Percentiles rank a stretch among this genome's conserved stretches.
phyloP scores from a whole-genome alignment of 37 sponge, comb jelly and placozoan genomes.

The Lycopodina hypogea region DNA sequence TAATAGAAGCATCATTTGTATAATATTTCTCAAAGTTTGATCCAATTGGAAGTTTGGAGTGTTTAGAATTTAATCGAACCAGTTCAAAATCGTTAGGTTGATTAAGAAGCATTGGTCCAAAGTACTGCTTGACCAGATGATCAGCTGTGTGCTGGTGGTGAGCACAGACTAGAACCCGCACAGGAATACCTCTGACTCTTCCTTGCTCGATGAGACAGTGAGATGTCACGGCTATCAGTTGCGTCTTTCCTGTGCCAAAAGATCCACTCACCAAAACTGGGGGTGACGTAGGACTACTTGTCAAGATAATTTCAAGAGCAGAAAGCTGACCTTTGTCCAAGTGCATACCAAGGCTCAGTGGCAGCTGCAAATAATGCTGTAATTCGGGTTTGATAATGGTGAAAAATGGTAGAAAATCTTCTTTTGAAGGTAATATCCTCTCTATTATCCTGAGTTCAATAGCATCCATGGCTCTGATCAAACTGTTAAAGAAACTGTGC shows the following conservation, averaged over 20 bases:
- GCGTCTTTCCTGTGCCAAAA: slow-evolving; percentile 82
- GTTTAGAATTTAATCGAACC: not conserved
- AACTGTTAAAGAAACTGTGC: slow-evolving; percentile 52
- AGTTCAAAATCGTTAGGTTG: slow-evolving; percentile 1
- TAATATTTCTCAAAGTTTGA: not conserved
- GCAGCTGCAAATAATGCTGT: not conserved
- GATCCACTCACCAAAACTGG: slow-evolving; percentile 64
- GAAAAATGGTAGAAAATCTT: not conserved
- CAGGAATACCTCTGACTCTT: not conserved
- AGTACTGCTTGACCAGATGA: slow-evolving; percentile 43
- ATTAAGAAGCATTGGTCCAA: slow-evolving; percentile 22
- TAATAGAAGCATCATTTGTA: too few relatives aligned
- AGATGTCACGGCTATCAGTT: slow-evolving; percentile 44
- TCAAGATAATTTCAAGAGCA: slow-evolving; percentile 25
- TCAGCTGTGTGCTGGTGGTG: slow-evolving; percentile 70
- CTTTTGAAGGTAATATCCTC: slow-evolving; percentile 22
- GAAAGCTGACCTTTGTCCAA: slow-evolving; percentile 11
- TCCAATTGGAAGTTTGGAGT: not conserved
- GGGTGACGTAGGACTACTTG: slow-evolving; percentile 10
- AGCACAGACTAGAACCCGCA: slow-evolving; percentile 58
- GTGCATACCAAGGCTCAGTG: not conserved
- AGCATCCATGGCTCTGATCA: slow-evolving; percentile 32
- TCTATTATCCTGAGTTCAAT: slow-evolving; percentile 18
- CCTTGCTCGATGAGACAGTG: slow-evolving; percentile 7
- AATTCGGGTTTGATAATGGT: not conserved